These are phyloP conservation scores for Micronisus gabar DNA, from an alignment of 2,113 vertebrate species.

Conservation along the genomic window DNA sequence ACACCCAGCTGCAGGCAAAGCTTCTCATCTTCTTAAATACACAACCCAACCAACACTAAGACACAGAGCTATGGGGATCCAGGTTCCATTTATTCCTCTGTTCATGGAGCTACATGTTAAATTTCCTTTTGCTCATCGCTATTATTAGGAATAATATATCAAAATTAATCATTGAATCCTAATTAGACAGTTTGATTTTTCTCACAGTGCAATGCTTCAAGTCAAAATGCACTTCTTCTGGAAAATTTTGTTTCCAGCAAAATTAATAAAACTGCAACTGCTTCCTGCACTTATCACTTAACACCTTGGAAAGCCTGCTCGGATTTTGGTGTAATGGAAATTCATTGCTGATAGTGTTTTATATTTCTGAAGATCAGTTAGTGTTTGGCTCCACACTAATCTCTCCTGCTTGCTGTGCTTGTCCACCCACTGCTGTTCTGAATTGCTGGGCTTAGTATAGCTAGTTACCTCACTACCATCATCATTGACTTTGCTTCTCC, in stretches of 20 bases:
- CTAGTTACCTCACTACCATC: not conserved
- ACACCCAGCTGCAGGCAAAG: not conserved
- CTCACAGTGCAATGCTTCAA: not conserved
- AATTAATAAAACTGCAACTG: not conserved
- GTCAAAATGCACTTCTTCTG: not conserved
- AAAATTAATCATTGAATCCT: not conserved
- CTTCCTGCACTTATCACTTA: not conserved
- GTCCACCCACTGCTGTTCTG: not conserved
- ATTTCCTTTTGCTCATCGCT: not conserved
- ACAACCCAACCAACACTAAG: not conserved
- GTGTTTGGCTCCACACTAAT: not conserved
- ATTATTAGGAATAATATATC: not conserved
- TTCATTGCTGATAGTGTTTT: not conserved
- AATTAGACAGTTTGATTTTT: not conserved
- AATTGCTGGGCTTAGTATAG: not conserved
- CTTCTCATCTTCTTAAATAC: not conserved
- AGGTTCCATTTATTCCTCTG: not conserved
- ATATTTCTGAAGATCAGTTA: not conserved
- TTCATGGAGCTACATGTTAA: not conserved
- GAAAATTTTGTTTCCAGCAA: not conserved
- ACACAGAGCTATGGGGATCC: not conserved
- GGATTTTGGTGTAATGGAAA: not conserved
- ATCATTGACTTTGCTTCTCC: not conserved
- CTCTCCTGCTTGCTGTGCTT: not conserved
- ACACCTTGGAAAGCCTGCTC: not conserved